Base-by-base conservation (phyloP, 2,888 invertebrate genomes). In the Polydrusus tereticollis region DNA sequence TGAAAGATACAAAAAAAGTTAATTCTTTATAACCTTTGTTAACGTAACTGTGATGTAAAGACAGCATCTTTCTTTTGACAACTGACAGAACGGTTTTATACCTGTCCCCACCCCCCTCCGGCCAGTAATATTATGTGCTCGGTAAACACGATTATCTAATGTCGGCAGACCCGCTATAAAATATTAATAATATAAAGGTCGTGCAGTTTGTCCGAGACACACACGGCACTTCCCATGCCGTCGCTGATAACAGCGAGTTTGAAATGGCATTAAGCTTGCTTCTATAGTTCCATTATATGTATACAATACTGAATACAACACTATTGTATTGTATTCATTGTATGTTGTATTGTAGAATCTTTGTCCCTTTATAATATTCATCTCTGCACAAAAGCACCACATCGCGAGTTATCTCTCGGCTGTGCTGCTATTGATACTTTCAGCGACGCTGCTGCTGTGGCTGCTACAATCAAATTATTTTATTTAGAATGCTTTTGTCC, bases 301-400 rank as follows among this genome's bases (percentile, higher is more conserved):
- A 83, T 84, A 84, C 84, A 84, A 84, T 84, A 83, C 84, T 82
- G 84, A 85, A 85, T 84, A 84, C 85, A 85, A 84, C 83, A 84
- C 85, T 83, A 84, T 84, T 83, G 84, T 83, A 82, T 83, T 82
- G 83, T 84, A 83, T 83, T 83, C 84, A 84, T 83, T 83, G 83
- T 83, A 82, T 82, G 84, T 84, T 83, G 83, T 84, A 84, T 84
- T 84, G 84, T 83, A 83, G 84, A 84, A 84, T 85, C 85, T 85
- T 84, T 85, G 84, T 85, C 73, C 85, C 85, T 85, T 85, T 85
- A 85, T 85, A 85, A 84, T 85, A 85, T 85, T 85, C 85, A 85
- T 85, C 85, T 84, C 83, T 79, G 80, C 83, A 84, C 84, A 73
- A 85, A 84, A 82, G 84, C 84, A 81, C 82, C 83, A 82, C 84